These are phyloP conservation scores for Enhydra lutris DNA, from an alignment of 2,113 vertebrate species.

Conservation along the genomic window DNA sequence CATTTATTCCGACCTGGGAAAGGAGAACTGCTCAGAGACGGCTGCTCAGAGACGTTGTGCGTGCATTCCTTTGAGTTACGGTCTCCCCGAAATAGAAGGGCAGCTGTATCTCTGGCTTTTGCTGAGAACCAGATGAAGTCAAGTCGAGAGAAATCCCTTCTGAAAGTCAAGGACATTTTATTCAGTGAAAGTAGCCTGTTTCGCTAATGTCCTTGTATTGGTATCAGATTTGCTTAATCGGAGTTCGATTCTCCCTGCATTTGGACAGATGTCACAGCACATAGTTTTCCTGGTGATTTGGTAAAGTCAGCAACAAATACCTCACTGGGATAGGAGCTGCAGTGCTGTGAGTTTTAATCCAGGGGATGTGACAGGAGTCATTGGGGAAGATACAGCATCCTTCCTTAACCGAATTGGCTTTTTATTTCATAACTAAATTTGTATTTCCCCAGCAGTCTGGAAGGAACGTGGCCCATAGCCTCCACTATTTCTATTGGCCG, in stretches of 20 bases:
- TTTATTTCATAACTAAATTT: not conserved
- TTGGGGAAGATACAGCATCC: not conserved
- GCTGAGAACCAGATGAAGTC: not conserved
- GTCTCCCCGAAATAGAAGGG: not conserved
- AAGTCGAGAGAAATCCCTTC: conserved; percentile 37
- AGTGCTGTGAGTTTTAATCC: conserved; percentile 4
- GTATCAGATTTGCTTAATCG: conserved; percentile 24
- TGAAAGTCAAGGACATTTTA: not conserved
- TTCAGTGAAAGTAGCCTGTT: not conserved
- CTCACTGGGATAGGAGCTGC: not conserved
- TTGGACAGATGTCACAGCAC: conserved; percentile 16
- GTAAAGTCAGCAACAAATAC: not conserved
- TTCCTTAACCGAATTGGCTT: conserved; percentile 21
- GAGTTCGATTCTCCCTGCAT: conserved; percentile 27
- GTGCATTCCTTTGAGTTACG: not conserved
- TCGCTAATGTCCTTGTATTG: not conserved
- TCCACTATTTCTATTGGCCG: not conserved
- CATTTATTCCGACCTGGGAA: not conserved
- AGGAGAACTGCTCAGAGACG: not conserved
- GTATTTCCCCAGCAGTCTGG: not conserved
- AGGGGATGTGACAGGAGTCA: not conserved
- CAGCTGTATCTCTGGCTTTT: not conserved
- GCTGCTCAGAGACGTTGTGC: not conserved
- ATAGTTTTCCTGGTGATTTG: conserved; percentile 49
- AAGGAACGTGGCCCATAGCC: not conserved